Percentiles rank a stretch among this genome's conserved stretches.
Evolutionary conservation across 2,888 invertebrate species (phyloP).

Genomic region (Sarcophaga rosellei): DNA sequence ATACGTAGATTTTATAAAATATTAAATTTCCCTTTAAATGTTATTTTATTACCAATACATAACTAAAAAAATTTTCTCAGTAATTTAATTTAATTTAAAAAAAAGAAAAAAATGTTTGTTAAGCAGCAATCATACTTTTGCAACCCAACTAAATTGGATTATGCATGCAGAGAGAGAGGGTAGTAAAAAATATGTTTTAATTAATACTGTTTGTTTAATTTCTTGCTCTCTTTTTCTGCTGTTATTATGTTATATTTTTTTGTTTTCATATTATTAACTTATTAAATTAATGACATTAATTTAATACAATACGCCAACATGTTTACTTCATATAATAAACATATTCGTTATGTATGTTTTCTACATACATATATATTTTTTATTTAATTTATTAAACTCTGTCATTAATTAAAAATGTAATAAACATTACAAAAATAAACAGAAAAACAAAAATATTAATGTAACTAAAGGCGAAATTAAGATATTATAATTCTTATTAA

Average conservation of each 20-base stretch:
- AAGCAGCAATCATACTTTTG: neutral
- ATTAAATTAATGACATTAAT: constrained; percentile 25
- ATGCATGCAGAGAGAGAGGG: neutral
- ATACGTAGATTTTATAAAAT: neutral
- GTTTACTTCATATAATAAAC: neutral
- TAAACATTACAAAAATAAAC: too few relatives aligned
- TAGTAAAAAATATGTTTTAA: constrained; percentile 10
- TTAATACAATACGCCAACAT: constrained; percentile 2
- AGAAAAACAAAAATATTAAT: too few relatives aligned
- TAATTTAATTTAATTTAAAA: neutral
- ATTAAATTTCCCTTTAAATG: neutral
- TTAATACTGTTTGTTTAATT: neutral
- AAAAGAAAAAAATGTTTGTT: neutral
- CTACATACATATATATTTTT: neutral
- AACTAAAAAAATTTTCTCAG: neutral
- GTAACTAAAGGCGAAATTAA: too few relatives aligned
- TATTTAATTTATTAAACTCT: too few relatives aligned
- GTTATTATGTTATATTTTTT: neutral
- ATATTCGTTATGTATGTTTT: neutral
- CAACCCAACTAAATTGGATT: too few relatives aligned
- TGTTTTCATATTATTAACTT: constrained; percentile 8
- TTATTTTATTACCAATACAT: neutral
- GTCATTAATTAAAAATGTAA: too few relatives aligned
- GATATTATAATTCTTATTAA: too few relatives aligned
- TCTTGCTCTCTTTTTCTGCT: neutral